Conservation (phyloP, 1,140 invertebrate species). For the Ylistrum balloti region DNA sequence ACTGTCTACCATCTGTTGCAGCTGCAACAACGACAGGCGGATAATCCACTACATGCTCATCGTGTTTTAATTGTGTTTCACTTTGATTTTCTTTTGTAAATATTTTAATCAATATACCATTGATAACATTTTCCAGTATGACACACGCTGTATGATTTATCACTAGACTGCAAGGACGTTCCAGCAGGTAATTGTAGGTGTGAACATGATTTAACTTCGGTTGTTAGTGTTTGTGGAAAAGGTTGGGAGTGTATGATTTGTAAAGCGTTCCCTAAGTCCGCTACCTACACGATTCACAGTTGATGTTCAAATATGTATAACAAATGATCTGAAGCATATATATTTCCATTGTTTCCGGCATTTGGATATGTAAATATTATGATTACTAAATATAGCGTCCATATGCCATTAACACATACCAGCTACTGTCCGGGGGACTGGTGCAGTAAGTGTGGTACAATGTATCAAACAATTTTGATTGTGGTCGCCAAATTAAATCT, state of each 20-base stretch:
- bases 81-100: no score
- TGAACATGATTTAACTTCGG: background rate
- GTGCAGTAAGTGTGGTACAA: no score
- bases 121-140: background rate
- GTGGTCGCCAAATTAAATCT: no score
- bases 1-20: background rate
- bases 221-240: background rate
- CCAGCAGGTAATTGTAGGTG: background rate
- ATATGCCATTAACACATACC: background rate
- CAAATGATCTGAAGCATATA: background rate
- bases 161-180: background rate
- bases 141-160: background rate
- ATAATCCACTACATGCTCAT: background rate
- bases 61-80: background rate
- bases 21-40: background rate
- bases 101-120: background rate
- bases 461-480: no score
- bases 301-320: no score
- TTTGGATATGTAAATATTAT: constrained; percentile 1
- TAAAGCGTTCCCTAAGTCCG: no score
- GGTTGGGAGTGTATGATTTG: background rate
- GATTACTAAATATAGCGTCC: background rate
- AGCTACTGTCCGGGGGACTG: background rate
- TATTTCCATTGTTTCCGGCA: background rate
- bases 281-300: no score